Evolutionary conservation across 2,113 vertebrate genomes (phyloP).

Genomic region (Sialia sialis): DNA sequence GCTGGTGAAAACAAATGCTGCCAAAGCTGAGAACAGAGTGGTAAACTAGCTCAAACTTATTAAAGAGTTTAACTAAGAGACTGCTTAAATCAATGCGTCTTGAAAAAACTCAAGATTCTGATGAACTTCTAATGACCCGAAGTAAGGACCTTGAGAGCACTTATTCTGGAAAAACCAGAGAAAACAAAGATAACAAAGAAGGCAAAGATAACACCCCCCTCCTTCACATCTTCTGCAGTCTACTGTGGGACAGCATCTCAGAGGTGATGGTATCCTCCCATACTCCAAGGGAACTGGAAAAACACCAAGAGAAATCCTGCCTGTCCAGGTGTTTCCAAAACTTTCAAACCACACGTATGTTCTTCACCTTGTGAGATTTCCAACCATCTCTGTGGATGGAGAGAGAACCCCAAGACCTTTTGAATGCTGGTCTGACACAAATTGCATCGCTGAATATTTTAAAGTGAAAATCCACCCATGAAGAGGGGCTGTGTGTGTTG

Average conservation of each 20-base stretch:
- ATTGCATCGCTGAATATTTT: neutral
- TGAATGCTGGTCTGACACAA: neutral
- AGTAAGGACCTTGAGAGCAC: neutral
- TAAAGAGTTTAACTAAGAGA: neutral
- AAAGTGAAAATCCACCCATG: neutral
- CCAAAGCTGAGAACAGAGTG: neutral
- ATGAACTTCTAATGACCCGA: neutral
- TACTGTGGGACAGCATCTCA: rapidly evolving
- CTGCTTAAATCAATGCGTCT: neutral
- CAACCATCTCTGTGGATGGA: neutral
- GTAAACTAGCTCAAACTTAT: neutral
- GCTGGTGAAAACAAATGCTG: neutral
- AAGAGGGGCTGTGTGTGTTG: neutral
- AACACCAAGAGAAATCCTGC: neutral
- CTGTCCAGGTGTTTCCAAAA: neutral
- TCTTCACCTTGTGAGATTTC: neutral
- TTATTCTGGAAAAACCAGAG: neutral
- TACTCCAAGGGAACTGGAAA: neutral
- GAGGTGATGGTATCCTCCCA: neutral
- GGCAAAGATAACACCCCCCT: neutral
- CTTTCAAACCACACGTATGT: neutral
- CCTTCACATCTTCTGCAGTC: neutral
- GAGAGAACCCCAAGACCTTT: neutral
- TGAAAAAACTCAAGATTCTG: neutral
- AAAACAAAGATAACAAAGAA: neutral